A percentile compares a stretch with the other conserved stretches of the same genome.
phyloP scores from a whole-genome alignment of 1,140 invertebrate species.

The Zaprionus ornatus region DNA sequence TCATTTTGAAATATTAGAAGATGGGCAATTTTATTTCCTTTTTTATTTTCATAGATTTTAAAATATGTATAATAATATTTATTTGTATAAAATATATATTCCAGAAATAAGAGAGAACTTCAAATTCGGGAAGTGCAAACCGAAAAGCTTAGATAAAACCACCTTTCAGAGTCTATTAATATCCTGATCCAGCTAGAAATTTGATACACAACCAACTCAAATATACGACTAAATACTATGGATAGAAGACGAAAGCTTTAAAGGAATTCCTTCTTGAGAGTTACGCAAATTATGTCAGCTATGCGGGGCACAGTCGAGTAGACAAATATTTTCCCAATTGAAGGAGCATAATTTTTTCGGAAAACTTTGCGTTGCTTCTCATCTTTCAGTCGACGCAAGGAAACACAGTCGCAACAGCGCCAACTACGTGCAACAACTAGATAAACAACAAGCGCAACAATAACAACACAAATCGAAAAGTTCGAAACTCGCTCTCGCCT shows the following conservation, averaged over 20 bases:
- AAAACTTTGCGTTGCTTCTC: slow-evolving; percentile 56
- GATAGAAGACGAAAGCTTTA: not conserved
- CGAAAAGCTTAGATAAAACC: not conserved
- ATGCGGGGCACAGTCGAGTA: slow-evolving; percentile 11
- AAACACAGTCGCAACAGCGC: slow-evolving; percentile 1
- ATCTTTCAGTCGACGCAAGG: not conserved
- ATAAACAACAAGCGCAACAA: slow-evolving; percentile 29
- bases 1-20: too few relatives aligned
- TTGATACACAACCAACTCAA: not conserved
- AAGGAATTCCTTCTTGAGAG: not conserved
- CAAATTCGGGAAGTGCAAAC: not conserved
- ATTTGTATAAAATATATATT: not conserved
- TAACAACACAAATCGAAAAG: slow-evolving; percentile 17
- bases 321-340: slow-evolving; percentile 55
- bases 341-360: slow-evolving; percentile 51
- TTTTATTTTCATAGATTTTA: too few relatives aligned
- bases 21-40: not conserved
- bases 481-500: slow-evolving; percentile 44
- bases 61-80: not conserved
- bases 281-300: not conserved
- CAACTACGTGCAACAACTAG: slow-evolving; percentile 26
- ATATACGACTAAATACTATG: not conserved
- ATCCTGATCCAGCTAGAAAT: not conserved
- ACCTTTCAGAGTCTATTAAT: not conserved
- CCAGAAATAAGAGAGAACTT: not conserved